These are phyloP conservation scores for Elysia crispata DNA, from an alignment of 2,888 invertebrate species.

Conservation along the genomic window DNA sequence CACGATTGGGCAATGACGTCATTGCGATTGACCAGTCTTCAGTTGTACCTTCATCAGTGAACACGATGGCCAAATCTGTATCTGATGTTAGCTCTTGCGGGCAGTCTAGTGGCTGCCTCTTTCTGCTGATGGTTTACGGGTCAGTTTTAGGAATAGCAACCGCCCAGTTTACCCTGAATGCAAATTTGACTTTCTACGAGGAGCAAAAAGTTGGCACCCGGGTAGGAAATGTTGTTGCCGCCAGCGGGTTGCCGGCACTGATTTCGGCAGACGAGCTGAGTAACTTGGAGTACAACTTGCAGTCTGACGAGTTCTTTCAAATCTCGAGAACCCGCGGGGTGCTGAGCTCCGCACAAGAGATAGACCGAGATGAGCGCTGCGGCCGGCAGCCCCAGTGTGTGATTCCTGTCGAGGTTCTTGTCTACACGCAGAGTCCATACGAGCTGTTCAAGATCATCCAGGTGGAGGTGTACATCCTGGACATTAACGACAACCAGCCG, in stretches of 20 bases:
- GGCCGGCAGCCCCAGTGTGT: conserved; percentile 52
- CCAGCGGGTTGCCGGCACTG: conserved; percentile 60
- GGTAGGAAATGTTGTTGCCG: conserved; percentile 65
- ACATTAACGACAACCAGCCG: conserved; percentile 66
- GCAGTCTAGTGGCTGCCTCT: no score
- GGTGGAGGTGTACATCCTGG: conserved; percentile 58
- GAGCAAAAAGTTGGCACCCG: conserved; percentile 50
- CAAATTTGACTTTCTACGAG: conserved; percentile 50
- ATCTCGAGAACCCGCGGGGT: conserved; percentile 62
- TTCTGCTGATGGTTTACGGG: no score
- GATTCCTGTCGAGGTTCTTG: conserved; percentile 59
- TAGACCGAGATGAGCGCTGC: conserved; percentile 64
- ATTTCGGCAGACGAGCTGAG: conserved; percentile 58
- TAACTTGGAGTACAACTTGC: conserved; percentile 62
- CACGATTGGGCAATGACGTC: no score
- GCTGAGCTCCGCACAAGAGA: conserved; percentile 56
- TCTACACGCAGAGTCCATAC: conserved; percentile 50
- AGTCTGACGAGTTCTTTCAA: conserved; percentile 60
- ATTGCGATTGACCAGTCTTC: neutral
- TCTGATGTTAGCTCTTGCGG: neutral
- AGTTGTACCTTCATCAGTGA: neutral
- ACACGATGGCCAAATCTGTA: neutral
- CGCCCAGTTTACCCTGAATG: neutral
- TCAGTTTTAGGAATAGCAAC: no score
- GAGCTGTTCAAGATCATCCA: conserved; percentile 55